A percentile compares a stretch with the other conserved stretches of the same genome.
phyloP scores from a whole-genome alignment of 2,888 invertebrate species.

The Gnatocerus cornutus region DNA sequence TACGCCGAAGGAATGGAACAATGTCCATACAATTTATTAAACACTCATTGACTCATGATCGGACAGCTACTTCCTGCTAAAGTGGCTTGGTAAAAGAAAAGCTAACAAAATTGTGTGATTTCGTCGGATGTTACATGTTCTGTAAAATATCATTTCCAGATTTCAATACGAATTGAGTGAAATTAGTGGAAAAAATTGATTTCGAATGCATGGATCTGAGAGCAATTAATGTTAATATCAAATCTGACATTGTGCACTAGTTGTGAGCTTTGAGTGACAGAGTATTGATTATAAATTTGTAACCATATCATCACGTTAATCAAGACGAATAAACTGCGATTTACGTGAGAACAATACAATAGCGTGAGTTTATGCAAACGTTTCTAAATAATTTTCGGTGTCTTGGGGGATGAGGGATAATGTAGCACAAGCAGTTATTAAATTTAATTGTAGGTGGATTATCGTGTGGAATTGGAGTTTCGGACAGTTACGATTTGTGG shows the following conservation, averaged over 20 bases:
- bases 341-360: conserved; percentile 30
- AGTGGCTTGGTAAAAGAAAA: not conserved
- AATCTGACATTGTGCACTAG: conserved; percentile 1
- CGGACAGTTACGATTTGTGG: conserved; percentile 40
- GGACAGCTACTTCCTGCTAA: conserved; percentile 12
- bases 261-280: conserved; percentile 16
- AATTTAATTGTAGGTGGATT: conserved; percentile 37
- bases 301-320: conserved; percentile 18
- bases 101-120: too few relatives aligned
- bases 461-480: conserved; percentile 37
- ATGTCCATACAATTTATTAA: conserved; percentile 21
- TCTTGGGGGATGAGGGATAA: conserved; percentile 30
- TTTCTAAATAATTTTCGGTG: conserved; percentile 34
- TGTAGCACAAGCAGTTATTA: conserved; percentile 34
- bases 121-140: too few relatives aligned
- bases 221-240: too few relatives aligned
- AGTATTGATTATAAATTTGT: conserved; percentile 28
- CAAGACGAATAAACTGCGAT: conserved; percentile 13
- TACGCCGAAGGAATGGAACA: not conserved
- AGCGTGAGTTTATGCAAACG: conserved; percentile 22
- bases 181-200: not conserved
- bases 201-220: too few relatives aligned
- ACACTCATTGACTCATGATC: conserved; percentile 12
- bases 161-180: too few relatives aligned
- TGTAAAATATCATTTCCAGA: too few relatives aligned